Percentiles rank a stretch among this genome's conserved stretches.
phyloP scores from a whole-genome alignment of 2,888 invertebrate species.

The Bimastos eiseni region DNA sequence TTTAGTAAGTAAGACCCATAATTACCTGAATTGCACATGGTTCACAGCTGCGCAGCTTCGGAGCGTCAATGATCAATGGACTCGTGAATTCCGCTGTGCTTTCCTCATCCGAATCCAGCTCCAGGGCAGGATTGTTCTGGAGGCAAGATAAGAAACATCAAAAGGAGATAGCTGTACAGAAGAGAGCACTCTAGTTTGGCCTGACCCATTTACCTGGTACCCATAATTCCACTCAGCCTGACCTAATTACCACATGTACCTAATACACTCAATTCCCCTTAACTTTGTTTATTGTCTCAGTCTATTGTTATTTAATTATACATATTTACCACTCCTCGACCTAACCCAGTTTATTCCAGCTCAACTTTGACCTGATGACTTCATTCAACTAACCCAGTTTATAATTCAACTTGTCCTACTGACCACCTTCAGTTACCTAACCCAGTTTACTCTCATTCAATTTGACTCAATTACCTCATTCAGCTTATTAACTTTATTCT shows the following conservation, averaged over 20 bases:
- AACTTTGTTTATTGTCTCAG: no score
- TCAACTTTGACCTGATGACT: no score
- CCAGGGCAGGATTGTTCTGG: constrained; percentile 5
- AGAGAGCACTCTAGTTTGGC: no score
- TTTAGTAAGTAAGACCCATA: neutral
- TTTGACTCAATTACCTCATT: neutral
- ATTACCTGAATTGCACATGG: neutral
- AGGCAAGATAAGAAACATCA: neutral
- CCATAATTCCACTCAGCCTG: neutral
- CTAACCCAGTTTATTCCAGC: neutral
- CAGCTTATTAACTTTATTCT: neutral
- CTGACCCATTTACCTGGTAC: neutral
- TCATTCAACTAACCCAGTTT: no score
- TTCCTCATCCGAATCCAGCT: neutral
- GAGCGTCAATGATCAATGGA: neutral
- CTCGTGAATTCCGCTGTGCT: constrained; percentile 22
- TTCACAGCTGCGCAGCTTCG: neutral
- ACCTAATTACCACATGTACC: neutral
- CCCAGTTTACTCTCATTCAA: neutral
- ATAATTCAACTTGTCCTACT: neutral
- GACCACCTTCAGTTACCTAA: no score
- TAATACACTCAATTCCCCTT: no score
- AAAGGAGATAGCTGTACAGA: neutral
- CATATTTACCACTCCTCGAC: neutral
- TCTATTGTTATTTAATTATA: neutral